Conservation (phyloP, 2,113 vertebrate species). For the Ancistrus triradiatus region DNA sequence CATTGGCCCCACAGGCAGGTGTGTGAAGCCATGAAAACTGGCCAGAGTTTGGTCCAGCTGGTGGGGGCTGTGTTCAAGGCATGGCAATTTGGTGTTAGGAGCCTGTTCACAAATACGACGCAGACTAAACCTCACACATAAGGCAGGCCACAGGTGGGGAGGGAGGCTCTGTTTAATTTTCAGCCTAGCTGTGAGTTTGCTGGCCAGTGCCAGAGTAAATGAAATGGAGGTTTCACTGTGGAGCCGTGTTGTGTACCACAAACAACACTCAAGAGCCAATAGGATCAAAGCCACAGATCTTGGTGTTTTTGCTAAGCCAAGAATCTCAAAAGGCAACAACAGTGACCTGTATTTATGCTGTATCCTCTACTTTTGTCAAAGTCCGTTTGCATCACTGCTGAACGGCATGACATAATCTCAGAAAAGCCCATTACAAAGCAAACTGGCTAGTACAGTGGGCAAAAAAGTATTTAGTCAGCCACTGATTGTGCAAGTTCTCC, state of each 20-base stretch:
- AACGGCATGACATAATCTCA: no score
- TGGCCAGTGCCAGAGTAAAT: slow-evolving; percentile 52
- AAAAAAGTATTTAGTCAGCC: no score
- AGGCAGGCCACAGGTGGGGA: slow-evolving; percentile 56
- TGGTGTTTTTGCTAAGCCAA: not conserved
- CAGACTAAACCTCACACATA: slow-evolving; percentile 34
- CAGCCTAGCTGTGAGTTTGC: slow-evolving; percentile 66
- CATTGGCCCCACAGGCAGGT: slow-evolving; percentile 33
- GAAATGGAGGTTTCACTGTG: slow-evolving; percentile 50
- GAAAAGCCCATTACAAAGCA: no score
- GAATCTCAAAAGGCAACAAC: not conserved
- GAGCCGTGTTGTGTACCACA: slow-evolving; percentile 24
- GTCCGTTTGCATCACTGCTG: no score
- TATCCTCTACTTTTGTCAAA: no score
- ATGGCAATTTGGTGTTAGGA: slow-evolving; percentile 42
- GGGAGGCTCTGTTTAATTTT: slow-evolving; percentile 73
- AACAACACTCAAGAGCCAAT: slow-evolving; percentile 28
- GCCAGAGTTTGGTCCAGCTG: slow-evolving; percentile 51
- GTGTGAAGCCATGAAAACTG: slow-evolving; percentile 36
- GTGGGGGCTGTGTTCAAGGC: slow-evolving; percentile 34
- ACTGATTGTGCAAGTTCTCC: no score
- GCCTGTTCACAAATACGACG: slow-evolving; percentile 36
- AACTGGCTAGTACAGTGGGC: no score
- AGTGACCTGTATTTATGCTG: no score
- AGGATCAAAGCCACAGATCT: slow-evolving; percentile 32